A percentile compares a stretch with the other conserved stretches of the same genome.
These are phyloP conservation scores for Perizoma flavofasciatum DNA, from an alignment of 2,888 invertebrate genomes.

Conservation along the genomic window DNA sequence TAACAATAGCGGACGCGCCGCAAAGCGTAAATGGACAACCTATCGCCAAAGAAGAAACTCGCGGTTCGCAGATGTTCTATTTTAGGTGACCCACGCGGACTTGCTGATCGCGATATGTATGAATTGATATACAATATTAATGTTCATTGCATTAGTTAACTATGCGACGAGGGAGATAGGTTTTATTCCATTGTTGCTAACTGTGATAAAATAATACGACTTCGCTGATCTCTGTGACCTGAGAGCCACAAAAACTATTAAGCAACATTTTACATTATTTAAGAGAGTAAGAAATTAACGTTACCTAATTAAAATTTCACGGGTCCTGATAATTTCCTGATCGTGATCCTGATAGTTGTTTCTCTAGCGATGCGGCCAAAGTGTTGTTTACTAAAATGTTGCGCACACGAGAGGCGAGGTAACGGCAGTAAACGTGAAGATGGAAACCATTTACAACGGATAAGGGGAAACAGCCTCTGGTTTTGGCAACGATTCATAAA, in stretches of 20 bases:
- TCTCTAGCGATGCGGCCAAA: background rate
- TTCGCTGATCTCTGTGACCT: constrained; percentile 14
- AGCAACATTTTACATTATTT: constrained; percentile 7
- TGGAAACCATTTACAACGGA: constrained; percentile 38
- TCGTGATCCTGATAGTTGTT: constrained; percentile 9
- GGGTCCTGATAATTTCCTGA: too few species aligned
- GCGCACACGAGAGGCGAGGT: constrained; percentile 21
- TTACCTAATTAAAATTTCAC: constrained; percentile 6
- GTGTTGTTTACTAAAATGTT: constrained; percentile 17
- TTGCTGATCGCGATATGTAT: constrained; percentile 32
- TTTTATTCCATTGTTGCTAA: background rate
- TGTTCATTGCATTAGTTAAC: background rate
- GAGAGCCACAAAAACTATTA: constrained; percentile 3
- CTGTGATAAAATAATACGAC: constrained; percentile 2
- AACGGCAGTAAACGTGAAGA: constrained; percentile 47
- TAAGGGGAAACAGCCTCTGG: constrained; percentile 51
- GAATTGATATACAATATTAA: constrained; percentile 19
- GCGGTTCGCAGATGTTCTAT: constrained; percentile 49
- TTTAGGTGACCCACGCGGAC: constrained; percentile 59
- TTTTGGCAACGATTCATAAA: constrained; percentile 53
- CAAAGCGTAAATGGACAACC: constrained; percentile 31
- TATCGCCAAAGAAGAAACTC: constrained; percentile 5
- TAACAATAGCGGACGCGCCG: constrained; percentile 38
- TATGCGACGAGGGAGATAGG: background rate
- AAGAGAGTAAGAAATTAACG: constrained; percentile 4